Percentiles rank a stretch among this genome's conserved stretches.
phyloP scores from a whole-genome alignment of 2,888 invertebrate genomes.

The Polyommatus icarus region DNA sequence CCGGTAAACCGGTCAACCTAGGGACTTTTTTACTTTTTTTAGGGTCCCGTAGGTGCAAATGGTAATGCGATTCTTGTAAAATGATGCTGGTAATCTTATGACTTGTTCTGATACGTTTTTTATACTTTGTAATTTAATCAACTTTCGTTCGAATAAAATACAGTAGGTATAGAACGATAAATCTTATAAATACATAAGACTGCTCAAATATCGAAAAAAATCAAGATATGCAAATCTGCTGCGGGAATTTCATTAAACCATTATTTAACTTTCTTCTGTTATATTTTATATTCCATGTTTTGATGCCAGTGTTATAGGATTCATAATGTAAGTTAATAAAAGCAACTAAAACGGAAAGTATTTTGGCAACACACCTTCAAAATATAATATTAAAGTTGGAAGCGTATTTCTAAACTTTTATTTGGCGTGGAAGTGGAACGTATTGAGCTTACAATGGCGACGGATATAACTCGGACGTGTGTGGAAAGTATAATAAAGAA shows the following conservation, averaged over 20 bases:
- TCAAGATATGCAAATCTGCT: too few relatives aligned
- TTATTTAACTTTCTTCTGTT: too few relatives aligned
- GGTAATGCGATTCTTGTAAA: not conserved
- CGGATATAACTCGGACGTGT: not conserved
- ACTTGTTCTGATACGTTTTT: not conserved
- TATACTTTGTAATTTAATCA: not conserved
- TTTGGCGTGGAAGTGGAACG: not conserved
- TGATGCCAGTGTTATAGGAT: too few relatives aligned
- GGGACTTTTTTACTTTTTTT: conserved; percentile 13
- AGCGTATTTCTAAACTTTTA: not conserved
- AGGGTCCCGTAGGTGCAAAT: not conserved
- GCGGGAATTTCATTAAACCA: too few relatives aligned
- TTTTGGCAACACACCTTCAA: not conserved
- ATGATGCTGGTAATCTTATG: not conserved
- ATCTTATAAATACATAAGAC: too few relatives aligned
- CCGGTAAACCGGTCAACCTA: conserved; percentile 34
- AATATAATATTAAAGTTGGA: not conserved
- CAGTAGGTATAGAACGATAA: not conserved
- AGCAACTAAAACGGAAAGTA: not conserved
- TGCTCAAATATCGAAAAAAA: too few relatives aligned
- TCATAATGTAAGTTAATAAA: too few relatives aligned
- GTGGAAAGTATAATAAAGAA: conserved; percentile 4
- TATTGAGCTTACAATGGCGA: not conserved
- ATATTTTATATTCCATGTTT: too few relatives aligned
- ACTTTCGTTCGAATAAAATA: not conserved